Percentiles rank a stretch among this genome's conserved stretches.
Conservation (phyloP, 2,113 vertebrate genomes). For the Sturnira hondurensis region DNA sequence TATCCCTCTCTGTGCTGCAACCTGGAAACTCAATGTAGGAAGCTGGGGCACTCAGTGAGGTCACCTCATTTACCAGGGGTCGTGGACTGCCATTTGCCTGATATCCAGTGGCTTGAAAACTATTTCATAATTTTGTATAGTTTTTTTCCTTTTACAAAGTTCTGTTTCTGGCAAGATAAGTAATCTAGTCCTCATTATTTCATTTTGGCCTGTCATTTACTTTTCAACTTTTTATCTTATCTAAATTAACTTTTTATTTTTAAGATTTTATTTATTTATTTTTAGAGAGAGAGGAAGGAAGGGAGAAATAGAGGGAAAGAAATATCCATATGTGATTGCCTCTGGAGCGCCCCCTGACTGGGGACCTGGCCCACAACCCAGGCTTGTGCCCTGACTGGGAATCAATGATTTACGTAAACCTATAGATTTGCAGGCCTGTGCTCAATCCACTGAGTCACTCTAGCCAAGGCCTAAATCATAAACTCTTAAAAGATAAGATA, state of each 20-base stretch:
- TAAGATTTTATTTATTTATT: too few relatives aligned
- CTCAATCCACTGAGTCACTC: too few relatives aligned
- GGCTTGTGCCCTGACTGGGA: too few relatives aligned
- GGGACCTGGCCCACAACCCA: too few relatives aligned
- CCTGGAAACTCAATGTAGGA: not conserved
- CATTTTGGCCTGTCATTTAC: not conserved
- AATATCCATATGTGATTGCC: too few relatives aligned
- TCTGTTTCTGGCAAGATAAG: not conserved
- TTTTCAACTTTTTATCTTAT: constrained; percentile 1
- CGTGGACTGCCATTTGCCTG: not conserved
- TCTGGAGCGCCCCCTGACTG: too few relatives aligned
- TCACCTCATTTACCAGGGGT: not conserved
- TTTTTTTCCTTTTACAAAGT: not conserved
- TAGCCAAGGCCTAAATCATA: not conserved
- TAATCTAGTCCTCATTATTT: not conserved
- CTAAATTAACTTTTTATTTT: not conserved
- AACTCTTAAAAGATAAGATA: not conserved
- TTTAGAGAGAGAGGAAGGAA: too few relatives aligned
- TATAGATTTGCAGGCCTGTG: too few relatives aligned
- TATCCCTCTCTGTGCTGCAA: not conserved
- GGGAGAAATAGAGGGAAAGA: too few relatives aligned
- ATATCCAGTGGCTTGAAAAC: not conserved
- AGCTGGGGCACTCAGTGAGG: not conserved
- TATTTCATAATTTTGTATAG: not conserved
- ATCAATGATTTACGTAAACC: too few relatives aligned